Evolutionary conservation across 53 echinoderm and acorn worm species (phyloP), one percentile per base, ranked within the genome.

Genomic region (Arbacia lixula): DNA sequence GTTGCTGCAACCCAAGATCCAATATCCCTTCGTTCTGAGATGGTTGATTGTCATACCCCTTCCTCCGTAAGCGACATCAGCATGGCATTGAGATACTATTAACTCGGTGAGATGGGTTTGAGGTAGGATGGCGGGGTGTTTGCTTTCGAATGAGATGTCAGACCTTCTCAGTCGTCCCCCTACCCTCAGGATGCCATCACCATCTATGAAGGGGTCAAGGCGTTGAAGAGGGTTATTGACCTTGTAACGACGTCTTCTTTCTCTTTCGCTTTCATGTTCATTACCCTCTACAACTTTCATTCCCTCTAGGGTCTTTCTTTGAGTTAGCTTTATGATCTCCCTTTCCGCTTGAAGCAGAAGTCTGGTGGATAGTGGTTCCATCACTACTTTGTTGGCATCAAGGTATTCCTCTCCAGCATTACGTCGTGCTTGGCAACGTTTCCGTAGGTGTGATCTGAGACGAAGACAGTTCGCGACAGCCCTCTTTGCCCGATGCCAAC

Each of bases 51-150:
- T 87, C 25, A 50, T 42, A 9, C 86, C 75, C 33, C 85, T 28
- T 22, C 86, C 92, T 61, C 69, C 62, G 41, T 92, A 88, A 34
- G 78, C 20, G 6, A 43, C 46, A n/a, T 71, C 25, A 11, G 66
- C 20, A 46, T 43, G 46, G n/a, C n/a, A n/a, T 0, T 71, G 71
- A 27, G 42, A 43, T 40, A 71, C 46, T 10, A 71, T 71, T 26
- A 71, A 25, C 71, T 71, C 30, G 46, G 71, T 88, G 31, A 38
- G 84, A 46, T 57, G 51, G 26, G 53, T 92, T 20, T 77, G 61
- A 68, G 88, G 88, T 29, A 92, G 25, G 52, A 88, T 92, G n/a
- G 52, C 78, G 17, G 88, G 92, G 72, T 92, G 85, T 30, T 88
- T 92, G 16, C 84, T 29, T 4, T 85, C 68, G n/a, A 32, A 20